A percentile compares a stretch with the other conserved stretches of the same genome.
Evolutionary conservation across 30 jellyfish, hydroid and myxozoan species (phyloP).

Genomic region (Aurelia aurita): DNA sequence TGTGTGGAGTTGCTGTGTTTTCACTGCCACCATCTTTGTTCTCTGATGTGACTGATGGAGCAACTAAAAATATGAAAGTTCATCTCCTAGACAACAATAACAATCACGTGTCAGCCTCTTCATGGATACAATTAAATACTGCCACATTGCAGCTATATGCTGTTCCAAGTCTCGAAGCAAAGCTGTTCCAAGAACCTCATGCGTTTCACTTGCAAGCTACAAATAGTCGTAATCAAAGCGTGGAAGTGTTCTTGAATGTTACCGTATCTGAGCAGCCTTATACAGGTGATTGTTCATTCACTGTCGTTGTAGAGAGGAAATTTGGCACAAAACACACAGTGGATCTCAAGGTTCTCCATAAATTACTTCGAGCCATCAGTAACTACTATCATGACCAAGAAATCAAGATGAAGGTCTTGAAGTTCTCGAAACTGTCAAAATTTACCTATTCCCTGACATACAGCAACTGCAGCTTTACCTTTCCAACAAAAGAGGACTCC

Average conservation of each 20-base stretch:
- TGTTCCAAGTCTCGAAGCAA: conserved; percentile 42
- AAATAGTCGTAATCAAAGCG: conserved; percentile 64
- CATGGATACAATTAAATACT: conserved; percentile 91
- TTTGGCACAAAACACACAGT: conserved; percentile 33
- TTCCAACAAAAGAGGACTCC: conserved; percentile 77
- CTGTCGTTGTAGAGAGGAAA: conserved; percentile 47
- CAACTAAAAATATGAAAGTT: conserved; percentile 33
- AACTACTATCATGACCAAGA: conserved; percentile 64
- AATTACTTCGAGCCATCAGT: conserved; percentile 40
- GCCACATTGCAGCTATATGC: conserved; percentile 83
- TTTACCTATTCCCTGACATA: conserved; percentile 60
- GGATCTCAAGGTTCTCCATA: conserved; percentile 70
- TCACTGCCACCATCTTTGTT: conserved; percentile 59
- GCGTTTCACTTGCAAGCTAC: conserved; percentile 62
- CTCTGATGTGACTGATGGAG: conserved; percentile 51
- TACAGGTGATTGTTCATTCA: conserved; percentile 78
- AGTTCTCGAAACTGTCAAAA: conserved; percentile 35
- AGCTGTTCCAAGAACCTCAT: conserved; percentile 6
- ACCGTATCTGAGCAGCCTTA: conserved; percentile 60
- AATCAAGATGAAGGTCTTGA: conserved; percentile 72
- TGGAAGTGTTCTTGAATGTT: conserved; percentile 29
- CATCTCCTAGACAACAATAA: conserved; percentile 28
- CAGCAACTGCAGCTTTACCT: conserved; percentile 86
- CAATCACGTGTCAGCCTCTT: conserved; percentile 63
- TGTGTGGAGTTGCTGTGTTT: conserved; percentile 58